These are phyloP conservation scores for Steatornis caripensis DNA, from an alignment of 2,113 vertebrate species.

Conservation along the genomic window DNA sequence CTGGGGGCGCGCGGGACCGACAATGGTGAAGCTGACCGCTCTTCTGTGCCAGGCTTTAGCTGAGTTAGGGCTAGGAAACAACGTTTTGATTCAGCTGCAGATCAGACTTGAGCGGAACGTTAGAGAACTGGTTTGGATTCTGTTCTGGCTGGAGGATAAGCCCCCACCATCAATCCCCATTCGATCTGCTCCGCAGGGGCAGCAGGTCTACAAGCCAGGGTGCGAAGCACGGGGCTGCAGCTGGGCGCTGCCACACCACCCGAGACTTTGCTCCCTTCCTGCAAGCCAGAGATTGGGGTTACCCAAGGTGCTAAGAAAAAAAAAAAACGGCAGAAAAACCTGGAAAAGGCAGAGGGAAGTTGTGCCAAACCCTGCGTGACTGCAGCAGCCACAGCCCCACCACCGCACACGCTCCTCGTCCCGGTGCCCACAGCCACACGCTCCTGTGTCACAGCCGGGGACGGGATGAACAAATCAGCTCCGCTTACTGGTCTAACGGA, in stretches of 20 bases:
- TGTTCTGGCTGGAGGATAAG: not conserved
- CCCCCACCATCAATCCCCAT: too few species aligned
- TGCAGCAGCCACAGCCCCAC: not conserved
- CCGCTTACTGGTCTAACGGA: not conserved
- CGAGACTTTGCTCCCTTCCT: not conserved
- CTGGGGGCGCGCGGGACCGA: not conserved
- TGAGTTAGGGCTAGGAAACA: not conserved
- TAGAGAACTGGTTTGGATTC: not conserved
- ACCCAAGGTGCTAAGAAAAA: not conserved
- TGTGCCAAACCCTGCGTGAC: not conserved
- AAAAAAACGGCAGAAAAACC: not conserved
- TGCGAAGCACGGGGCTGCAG: fast-evolving
- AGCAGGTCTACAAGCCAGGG: fast-evolving
- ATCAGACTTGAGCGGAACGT: not conserved
- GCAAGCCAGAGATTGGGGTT: not conserved
- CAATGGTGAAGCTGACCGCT: not conserved
- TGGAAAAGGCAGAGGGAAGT: not conserved
- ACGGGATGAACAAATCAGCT: not conserved
- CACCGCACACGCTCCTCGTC: not conserved
- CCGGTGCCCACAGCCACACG: not conserved
- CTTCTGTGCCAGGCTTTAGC: not conserved
- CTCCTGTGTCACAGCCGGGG: not conserved
- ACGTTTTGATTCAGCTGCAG: not conserved
- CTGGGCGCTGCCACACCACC: not conserved
- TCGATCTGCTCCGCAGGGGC: not conserved